A percentile compares a stretch with the other conserved stretches of the same genome.
Evolutionary conservation across 2,888 invertebrate species (phyloP).

Genomic region (Pheosia tremula): DNA sequence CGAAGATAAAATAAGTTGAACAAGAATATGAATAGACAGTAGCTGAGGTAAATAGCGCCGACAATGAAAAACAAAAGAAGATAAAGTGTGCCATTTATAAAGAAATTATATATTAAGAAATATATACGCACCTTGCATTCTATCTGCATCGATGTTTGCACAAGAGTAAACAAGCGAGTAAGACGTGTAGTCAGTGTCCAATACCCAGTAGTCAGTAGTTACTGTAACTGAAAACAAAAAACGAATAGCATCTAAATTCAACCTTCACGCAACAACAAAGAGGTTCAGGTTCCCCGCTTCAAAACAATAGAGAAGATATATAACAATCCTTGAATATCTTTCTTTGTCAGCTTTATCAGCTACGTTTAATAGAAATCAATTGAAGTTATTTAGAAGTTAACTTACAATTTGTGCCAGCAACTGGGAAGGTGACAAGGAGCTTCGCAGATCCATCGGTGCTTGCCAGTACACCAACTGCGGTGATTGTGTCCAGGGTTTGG

Average conservation of each 20-base stretch:
- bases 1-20: no score
- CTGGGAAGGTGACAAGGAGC: slow-evolving; percentile 83
- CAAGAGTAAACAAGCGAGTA: slow-evolving; percentile 89
- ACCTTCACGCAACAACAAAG: no score
- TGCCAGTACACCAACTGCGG: slow-evolving; percentile 74
- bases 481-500: slow-evolving; percentile 75
- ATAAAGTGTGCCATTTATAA: background rate
- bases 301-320: no score
- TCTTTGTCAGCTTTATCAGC: no score
- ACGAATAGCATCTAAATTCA: background rate
- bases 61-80: no score
- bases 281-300: background rate
- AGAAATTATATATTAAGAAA: background rate
- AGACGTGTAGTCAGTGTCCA: slow-evolving; percentile 86
- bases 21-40: no score
- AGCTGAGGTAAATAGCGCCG: no score
- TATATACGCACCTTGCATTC: slow-evolving; percentile 67
- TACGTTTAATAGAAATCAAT: no score
- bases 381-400: slow-evolving; percentile 9
- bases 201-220: slow-evolving; percentile 81
- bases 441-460: slow-evolving; percentile 75
- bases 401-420: slow-evolving; percentile 75
- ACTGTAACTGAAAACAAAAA: slow-evolving; percentile 55
- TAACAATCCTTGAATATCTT: no score
- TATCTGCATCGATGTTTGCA: slow-evolving; percentile 70